phyloP scores from a whole-genome alignment of 1,140 invertebrate species.

The Octopus sinensis region DNA sequence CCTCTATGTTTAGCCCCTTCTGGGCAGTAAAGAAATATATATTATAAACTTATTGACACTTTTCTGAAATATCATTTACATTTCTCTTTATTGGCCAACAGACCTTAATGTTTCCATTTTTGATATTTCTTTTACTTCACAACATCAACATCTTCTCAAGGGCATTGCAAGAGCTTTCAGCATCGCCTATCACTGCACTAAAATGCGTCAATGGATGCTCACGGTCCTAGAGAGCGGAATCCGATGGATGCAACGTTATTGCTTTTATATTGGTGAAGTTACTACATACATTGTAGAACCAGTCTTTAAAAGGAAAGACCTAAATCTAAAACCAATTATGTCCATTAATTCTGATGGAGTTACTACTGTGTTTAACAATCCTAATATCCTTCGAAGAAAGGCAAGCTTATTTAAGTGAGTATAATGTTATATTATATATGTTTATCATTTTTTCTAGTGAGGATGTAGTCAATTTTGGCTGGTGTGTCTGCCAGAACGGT shows the following conservation, averaged over 20 bases:
- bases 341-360: constrained; percentile 38
- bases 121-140: no score
- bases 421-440: no score
- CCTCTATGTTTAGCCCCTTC: no score
- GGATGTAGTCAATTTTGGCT: no score
- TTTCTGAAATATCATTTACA: no score
- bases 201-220: constrained; percentile 50
- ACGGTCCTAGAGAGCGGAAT: constrained; percentile 53
- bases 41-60: no score
- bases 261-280: constrained; percentile 48
- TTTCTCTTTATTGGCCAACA: no score
- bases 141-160: constrained; percentile 25
- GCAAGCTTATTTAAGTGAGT: constrained; percentile 41
- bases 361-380: constrained; percentile 36
- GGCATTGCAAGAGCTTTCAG: constrained; percentile 55
- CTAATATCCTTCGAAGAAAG: constrained; percentile 51
- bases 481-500: no score
- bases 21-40: no score
- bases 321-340: constrained; percentile 53
- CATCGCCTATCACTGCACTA: constrained; percentile 53
- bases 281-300: constrained; percentile 55
- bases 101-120: no score
- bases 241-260: constrained; percentile 53
- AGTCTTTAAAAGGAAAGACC: constrained; percentile 38
- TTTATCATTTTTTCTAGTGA: no score